Conservation (phyloP, 2,113 vertebrate species). For the Neodontobutis hainanensis region DNA sequence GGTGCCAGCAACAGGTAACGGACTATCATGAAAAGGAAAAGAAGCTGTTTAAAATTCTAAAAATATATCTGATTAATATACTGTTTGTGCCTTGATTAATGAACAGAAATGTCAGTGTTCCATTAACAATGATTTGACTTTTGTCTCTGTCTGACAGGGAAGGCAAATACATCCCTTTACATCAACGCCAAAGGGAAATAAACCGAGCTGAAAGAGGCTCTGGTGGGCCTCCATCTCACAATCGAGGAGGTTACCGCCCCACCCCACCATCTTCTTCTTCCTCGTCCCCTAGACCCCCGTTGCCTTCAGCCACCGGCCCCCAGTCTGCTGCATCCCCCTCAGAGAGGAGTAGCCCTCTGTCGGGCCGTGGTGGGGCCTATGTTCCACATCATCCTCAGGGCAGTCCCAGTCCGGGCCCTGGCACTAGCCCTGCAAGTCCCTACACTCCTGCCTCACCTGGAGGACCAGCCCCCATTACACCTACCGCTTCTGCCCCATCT, state of each 20-base stretch:
- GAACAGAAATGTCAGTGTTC: not conserved
- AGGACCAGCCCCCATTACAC: slow-evolving; percentile 40
- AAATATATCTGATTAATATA: too few species aligned
- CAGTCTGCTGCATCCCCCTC: slow-evolving; percentile 69
- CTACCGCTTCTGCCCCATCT: slow-evolving; percentile 56
- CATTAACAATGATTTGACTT: not conserved
- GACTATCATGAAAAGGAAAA: too few species aligned
- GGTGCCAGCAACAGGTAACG: slow-evolving; percentile 71
- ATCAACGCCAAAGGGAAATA: slow-evolving; percentile 86
- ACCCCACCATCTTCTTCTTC: slow-evolving; percentile 68
- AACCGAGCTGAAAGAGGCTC: slow-evolving; percentile 67
- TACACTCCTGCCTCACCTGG: slow-evolving; percentile 65
- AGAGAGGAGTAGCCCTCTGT: slow-evolving; percentile 77
- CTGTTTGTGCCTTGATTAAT: too few species aligned
- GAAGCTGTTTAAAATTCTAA: too few species aligned
- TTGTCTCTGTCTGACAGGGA: slow-evolving; percentile 74
- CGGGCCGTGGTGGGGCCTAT: slow-evolving; percentile 69
- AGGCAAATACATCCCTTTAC: slow-evolving; percentile 88
- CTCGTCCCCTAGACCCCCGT: slow-evolving; percentile 61
- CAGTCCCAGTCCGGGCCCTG: slow-evolving; percentile 71
- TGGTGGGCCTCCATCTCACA: slow-evolving; percentile 68
- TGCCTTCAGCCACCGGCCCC: slow-evolving; percentile 66
- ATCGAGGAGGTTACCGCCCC: slow-evolving; percentile 72
- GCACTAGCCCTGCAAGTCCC: slow-evolving; percentile 44
- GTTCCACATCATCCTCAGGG: slow-evolving; percentile 82